Base-by-base conservation (phyloP, 2,113 vertebrate species). In the Capra hircus region DNA sequence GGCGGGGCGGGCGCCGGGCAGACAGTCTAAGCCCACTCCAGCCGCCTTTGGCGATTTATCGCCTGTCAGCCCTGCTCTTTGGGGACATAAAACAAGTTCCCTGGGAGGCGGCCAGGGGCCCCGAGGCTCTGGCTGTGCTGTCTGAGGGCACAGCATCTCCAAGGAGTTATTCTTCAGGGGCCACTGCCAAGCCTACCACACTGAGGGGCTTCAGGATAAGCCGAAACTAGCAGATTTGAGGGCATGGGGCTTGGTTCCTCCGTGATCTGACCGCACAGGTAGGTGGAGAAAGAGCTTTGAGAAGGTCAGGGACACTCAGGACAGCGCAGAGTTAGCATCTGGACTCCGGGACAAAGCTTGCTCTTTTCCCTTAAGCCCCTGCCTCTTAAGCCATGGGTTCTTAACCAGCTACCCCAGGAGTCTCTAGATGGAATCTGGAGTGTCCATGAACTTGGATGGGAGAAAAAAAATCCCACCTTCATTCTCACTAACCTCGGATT, bases 31-130 rank as follows among this genome's bases (percentile, higher is more conserved):
- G 94, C 95, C 97, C 97, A 95, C 91, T 98, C 93, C 92, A 97
- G 97, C 96, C 96, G 98, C 95, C 97, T 94, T 97, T 17, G 59
- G 92, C 96, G 13, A 98, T 99, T 99, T 98, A 97, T 99, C 97
- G 94, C 95, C 98, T 98, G 99, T 98, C 98, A 96, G 95, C 83
- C 52, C 94, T 97, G 98, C 95, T 98, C 98, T 97, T 97, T 97
- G 17, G 83, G 95, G 90, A 95, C 57, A 91, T 98, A 98, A 98
- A 96, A 96, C 95, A 98, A 97, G 91, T 98, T 98, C 97, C 97
- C 97, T 96, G 95, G 96, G 97, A 97, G 97, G 98, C 36, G 48
- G 97, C 97, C 98, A 98, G 97, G 97, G 97, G 59, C 90, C 97
- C 77, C 45, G 81, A 97, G 97, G 92, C 90, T 87, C 96, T 25